A percentile compares a stretch with the other conserved stretches of the same genome.
Evolutionary conservation across 2,797 vertebrate genomes (phyloP).

Genomic region (Holocentrus rufus): DNA sequence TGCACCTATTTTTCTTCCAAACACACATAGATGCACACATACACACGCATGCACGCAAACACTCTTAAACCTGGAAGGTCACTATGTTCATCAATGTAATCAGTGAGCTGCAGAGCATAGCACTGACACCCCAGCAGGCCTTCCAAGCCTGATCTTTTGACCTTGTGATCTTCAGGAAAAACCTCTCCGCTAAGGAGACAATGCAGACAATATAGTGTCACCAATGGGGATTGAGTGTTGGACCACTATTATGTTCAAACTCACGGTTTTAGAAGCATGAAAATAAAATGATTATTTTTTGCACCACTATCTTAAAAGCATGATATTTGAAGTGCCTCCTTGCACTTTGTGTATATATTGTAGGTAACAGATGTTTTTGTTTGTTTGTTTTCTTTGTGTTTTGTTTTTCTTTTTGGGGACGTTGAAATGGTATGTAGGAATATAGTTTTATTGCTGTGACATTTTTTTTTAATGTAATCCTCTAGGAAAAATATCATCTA

Average conservation of each 20-base stretch:
- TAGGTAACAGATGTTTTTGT: conserved; percentile 86
- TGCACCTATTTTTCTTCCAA: not conserved
- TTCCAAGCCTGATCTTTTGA: conserved; percentile 47
- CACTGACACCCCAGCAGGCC: conserved; percentile 52
- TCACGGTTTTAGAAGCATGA: conserved; percentile 84
- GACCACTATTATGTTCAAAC: conserved; percentile 77
- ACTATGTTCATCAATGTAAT: conserved; percentile 37
- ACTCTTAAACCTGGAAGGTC: conserved; percentile 48
- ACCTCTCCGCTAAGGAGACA: conserved; percentile 71
- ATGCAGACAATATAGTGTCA: conserved; percentile 72
- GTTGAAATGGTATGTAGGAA: conserved; percentile 85
- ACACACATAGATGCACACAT: conserved; percentile 8
- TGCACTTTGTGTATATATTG: conserved; percentile 93
- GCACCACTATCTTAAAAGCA: conserved; percentile 87
- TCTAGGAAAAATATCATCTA: conserved; percentile 76
- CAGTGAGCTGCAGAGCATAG: conserved; percentile 49
- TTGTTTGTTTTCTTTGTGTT: conserved; percentile 45
- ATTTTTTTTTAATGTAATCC: conserved; percentile 80
- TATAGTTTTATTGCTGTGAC: conserved; percentile 82
- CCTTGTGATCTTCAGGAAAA: conserved; percentile 65
- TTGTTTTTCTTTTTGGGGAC: conserved; percentile 56
- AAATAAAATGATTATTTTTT: conserved; percentile 80
- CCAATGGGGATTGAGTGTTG: conserved; percentile 77
- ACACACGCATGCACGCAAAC: conserved; percentile 28
- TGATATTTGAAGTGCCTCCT: conserved; percentile 92